phyloP scores from a whole-genome alignment of 1,140 invertebrate species.

The Calliphora vicina region DNA sequence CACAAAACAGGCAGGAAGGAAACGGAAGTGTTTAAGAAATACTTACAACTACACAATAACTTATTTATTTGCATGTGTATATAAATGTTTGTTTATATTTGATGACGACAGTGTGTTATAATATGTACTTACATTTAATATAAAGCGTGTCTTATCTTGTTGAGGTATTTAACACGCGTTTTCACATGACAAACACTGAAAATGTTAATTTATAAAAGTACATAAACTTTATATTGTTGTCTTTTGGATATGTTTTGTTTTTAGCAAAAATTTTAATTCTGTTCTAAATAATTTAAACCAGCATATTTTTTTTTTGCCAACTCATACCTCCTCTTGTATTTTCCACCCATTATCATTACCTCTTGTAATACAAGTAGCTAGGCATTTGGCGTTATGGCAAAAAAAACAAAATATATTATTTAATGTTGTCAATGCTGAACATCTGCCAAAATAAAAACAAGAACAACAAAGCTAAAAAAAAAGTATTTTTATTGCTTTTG shows the following conservation, averaged over 20 bases:
- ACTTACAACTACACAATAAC: not conserved
- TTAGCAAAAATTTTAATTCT: not conserved
- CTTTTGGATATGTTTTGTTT: not conserved
- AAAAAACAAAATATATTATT: not conserved
- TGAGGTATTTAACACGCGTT: slow-evolving; percentile 20
- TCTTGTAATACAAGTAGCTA: not conserved
- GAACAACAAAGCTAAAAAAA: not conserved
- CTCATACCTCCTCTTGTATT: not conserved
- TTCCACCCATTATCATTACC: not conserved
- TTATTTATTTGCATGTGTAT: not conserved
- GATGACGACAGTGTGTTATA: not conserved
- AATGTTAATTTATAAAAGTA: not conserved
- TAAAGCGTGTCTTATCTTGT: slow-evolving; percentile 27
- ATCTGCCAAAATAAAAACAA: slow-evolving; percentile 23
- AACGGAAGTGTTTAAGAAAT: slow-evolving; percentile 23
- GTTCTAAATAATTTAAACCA: not conserved
- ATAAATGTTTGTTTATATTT: not conserved
- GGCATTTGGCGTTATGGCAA: not conserved
- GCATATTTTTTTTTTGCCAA: not conserved
- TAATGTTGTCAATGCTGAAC: slow-evolving; percentile 28
- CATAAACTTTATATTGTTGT: not conserved
- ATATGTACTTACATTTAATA: not conserved
- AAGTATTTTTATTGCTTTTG: slow-evolving; percentile 28
- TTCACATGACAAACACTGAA: not conserved
- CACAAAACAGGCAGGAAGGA: not conserved